Base-by-base conservation (phyloP, 1,140 invertebrate species). In the Dreissena polymorpha region DNA sequence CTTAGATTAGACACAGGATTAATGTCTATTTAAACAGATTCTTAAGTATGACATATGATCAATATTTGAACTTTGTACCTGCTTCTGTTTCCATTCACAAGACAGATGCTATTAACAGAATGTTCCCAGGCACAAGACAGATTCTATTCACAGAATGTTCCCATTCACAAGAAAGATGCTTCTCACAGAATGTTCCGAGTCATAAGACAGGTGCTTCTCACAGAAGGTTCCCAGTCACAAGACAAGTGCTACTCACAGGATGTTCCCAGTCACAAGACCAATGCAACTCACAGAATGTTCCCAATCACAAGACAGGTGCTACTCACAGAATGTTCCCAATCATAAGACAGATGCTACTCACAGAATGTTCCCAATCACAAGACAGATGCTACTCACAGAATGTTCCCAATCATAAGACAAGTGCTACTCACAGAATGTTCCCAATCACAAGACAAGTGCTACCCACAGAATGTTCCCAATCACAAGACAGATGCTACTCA, bases 381-480 rank as follows among this genome's bases (percentile, higher is more conserved):
- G 84, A 76, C 67, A 88, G 86, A 80, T 89, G 88, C 64, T 80
- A 78, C 3, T 77, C n/a, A n/a, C n/a, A n/a, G n/a, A n/a, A n/a
- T n/a, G n/a, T n/a, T n/a, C n/a, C n/a, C n/a, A n/a, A n/a, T n/a
- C n/a, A n/a, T n/a, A n/a, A n/a, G n/a, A n/a, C n/a, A n/a, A n/a
- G n/a, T 60, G 57, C 8, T 73, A 83, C 86, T 86, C 85, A 89
- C 87, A 14, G 88, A 89, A 88, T 89, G 79, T 50, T 88, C 84
- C 87, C 86, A 89, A 10, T 83, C 73, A 50, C 77, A 79, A 60
- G 84, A 76, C 67, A 88, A 85, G 82, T 89, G 88, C 64, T 80
- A 83, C 86, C 85, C 85, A 89, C 87, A 14, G 88, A 89, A 88
- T 89, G 79, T 50, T 88, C 84, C 87, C 86, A 89, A 10, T 83